phyloP scores from a whole-genome alignment of 64 coral and sea anemone genomes.

The Actinia tenebrosa region DNA sequence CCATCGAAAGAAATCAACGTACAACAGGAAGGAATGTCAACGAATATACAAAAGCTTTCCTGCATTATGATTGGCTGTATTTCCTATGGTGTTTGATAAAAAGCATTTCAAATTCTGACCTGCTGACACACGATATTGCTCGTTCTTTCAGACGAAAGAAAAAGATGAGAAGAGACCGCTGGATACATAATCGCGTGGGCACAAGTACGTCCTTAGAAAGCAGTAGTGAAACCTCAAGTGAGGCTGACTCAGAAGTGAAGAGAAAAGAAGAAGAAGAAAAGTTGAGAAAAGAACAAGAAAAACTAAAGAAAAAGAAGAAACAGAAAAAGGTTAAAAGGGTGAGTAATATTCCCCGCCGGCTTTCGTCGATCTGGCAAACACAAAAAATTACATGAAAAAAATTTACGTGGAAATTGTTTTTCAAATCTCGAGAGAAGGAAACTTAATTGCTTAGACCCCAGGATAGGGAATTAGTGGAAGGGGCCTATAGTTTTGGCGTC shows the following conservation, averaged over 20 bases:
- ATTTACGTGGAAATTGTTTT: no score
- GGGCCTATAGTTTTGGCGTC: no score
- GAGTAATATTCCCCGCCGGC: background rate
- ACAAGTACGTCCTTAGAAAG: slow-evolving; percentile 47
- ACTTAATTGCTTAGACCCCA: no score
- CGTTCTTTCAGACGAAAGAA: slow-evolving; percentile 29
- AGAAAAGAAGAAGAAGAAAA: background rate
- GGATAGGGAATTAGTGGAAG: no score
- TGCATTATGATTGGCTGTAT: no score
- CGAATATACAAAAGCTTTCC: no score
- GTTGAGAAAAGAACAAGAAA: background rate
- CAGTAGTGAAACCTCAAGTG: slow-evolving; percentile 12
- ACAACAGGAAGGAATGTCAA: no score
- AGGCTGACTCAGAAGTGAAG: background rate
- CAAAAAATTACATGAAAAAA: no score
- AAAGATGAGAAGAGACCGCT: slow-evolving; percentile 44
- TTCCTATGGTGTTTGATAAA: background rate
- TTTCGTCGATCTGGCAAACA: no score
- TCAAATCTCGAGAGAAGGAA: no score
- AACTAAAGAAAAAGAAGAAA: slow-evolving; percentile 13
- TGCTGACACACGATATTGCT: background rate
- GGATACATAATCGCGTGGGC: slow-evolving; percentile 50
- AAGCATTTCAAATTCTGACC: no score
- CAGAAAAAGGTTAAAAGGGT: slow-evolving; percentile 17
- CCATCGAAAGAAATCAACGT: no score